Percentiles rank a stretch among this genome's conserved stretches.
Evolutionary conservation across 2,797 vertebrate genomes (phyloP).

Genomic region (Sus cebifrons): DNA sequence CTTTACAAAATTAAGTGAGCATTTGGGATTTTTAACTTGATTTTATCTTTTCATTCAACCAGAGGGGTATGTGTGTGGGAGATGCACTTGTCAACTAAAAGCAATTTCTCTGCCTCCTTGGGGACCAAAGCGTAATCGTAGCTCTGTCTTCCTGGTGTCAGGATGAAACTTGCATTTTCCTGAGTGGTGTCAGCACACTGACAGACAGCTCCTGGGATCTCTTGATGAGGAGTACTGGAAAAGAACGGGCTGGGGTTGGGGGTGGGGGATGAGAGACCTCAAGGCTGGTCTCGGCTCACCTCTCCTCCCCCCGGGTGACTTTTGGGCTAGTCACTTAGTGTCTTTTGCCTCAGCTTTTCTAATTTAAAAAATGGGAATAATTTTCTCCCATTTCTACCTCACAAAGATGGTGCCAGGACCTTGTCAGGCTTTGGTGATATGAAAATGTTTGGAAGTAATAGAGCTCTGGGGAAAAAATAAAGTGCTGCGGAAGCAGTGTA

Average conservation of each 20-base stretch:
- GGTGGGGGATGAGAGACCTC: not conserved
- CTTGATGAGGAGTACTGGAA: conserved; percentile 55
- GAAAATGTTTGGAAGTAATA: conserved; percentile 67
- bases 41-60: conserved; percentile 86
- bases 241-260: not conserved
- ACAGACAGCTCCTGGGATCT: conserved; percentile 81
- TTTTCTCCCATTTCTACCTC: conserved; percentile 49
- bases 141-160: conserved; percentile 84
- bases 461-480: not conserved
- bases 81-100: conserved; percentile 86
- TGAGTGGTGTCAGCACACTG: conserved; percentile 82
- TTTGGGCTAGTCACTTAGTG: conserved; percentile 18
- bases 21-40: conserved; percentile 83
- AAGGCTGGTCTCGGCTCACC: conserved; percentile 32
- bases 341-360: conserved; percentile 69
- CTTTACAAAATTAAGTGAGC: conserved; percentile 82
- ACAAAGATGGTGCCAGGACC: conserved; percentile 45
- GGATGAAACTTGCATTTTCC: conserved; percentile 80
- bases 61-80: conserved; percentile 82
- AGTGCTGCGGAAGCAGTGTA: not conserved
- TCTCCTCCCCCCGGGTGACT: conserved; percentile 7
- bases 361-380: conserved; percentile 63
- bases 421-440: conserved; percentile 46
- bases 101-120: conserved; percentile 84
- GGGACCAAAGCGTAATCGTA: conserved; percentile 81